Percentiles rank a stretch among this genome's conserved stretches.
Evolutionary conservation across 2,113 vertebrate species (phyloP).

Genomic region (Spizaetus ornatus): DNA sequence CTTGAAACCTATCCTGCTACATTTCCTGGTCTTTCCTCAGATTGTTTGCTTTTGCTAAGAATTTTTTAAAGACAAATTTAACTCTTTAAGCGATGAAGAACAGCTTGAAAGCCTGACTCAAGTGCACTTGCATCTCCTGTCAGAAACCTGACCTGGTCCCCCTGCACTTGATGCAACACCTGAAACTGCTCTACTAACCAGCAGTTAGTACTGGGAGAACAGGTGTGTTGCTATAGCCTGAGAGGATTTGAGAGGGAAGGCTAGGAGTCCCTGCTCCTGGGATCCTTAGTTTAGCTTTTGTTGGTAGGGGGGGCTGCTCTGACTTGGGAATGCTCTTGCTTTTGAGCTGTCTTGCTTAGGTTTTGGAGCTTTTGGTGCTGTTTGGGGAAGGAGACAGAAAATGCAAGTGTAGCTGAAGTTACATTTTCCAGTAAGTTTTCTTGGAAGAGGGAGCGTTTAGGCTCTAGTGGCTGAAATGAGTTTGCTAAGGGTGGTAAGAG

Average conservation of each 20-base stretch:
- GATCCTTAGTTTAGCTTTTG: background rate
- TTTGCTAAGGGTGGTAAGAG: background rate
- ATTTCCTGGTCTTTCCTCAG: background rate
- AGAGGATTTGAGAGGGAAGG: background rate
- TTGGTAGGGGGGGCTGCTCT: rapidly evolving
- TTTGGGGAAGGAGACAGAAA: background rate
- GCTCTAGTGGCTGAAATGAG: background rate
- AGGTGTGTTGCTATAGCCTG: too few species aligned
- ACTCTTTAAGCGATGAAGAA: background rate
- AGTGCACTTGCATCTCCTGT: background rate
- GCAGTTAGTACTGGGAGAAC: background rate
- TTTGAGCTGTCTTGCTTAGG: background rate
- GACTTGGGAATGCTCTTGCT: background rate
- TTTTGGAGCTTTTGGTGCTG: background rate
- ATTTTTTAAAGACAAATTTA: background rate
- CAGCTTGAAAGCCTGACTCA: background rate
- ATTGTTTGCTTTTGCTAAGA: background rate
- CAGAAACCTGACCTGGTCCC: background rate
- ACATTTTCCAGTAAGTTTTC: rapidly evolving
- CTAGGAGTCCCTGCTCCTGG: rapidly evolving
- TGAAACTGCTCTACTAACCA: background rate
- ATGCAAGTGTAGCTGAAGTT: background rate
- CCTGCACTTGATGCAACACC: background rate
- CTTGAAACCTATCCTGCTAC: background rate
- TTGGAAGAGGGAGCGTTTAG: background rate